Evolutionary conservation across 1,140 invertebrate species (phyloP), one percentile per base, ranked within the genome.

Genomic region (Lucilia sericata): DNA sequence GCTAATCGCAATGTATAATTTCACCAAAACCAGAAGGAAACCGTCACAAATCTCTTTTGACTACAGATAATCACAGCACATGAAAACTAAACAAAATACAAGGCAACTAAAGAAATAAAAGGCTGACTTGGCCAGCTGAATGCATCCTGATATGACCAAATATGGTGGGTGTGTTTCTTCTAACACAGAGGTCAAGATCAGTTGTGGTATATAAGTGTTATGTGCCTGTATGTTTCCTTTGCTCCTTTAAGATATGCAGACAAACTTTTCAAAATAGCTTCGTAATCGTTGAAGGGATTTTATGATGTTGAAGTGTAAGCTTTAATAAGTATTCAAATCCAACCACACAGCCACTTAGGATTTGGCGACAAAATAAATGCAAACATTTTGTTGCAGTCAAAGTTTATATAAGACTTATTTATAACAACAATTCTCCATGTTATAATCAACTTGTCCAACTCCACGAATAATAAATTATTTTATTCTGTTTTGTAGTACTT

Each of bases 371-470:
- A 60, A 60, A 60, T 60, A 60, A 60, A 60, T n/a, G 8, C 36
- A 36, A 60, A 60, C 5, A 60, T 17, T 60, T 60, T n/a, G 55
- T n/a, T 60, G 55, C 17, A n/a, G 13, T 60, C 14, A 60, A 60
- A n/a, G 55, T 60, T 60, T 60, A 60, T 14, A 60, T n/a, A 5
- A 60, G 55, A 17, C n/a, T 60, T 17, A 60, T 60, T 60, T 7
- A 60, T n/a, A 60, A 14, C 55, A n/a, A 60, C 55, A 17, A 60
- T 14, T n/a, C 14, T 60, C n/a, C 14, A n/a, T 17, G 55, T 60
- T n/a, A 14, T n/a, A 60, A 60, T 60, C 55, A 60, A 60, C 55
- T 60, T 60, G 55, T 60, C 55, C 55, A 60, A 17, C n/a, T 60
- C 17, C 17, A 60, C 14, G 55, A 60, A 60, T n/a, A 7, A 60